These are phyloP conservation scores for Drosophila asahinai DNA, from an alignment of 1,140 invertebrate species.

Conservation along the genomic window DNA sequence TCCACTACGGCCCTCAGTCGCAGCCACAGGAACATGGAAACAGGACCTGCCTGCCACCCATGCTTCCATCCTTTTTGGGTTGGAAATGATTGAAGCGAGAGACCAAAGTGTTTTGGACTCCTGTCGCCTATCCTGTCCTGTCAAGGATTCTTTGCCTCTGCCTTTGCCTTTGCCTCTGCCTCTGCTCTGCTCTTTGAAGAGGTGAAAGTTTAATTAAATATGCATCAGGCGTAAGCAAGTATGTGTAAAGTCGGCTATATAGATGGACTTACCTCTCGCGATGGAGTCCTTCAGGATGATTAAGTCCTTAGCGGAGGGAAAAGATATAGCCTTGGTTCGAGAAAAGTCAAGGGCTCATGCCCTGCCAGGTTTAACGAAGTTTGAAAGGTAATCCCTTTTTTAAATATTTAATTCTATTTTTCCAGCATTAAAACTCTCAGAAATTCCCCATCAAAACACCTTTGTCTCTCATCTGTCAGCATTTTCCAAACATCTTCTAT, in stretches of 20 bases:
- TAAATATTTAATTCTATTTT: too few species aligned
- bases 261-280: neutral
- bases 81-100: slow-evolving; percentile 34
- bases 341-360: too few species aligned
- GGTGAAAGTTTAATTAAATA: slow-evolving; percentile 80
- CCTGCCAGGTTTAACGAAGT: too few species aligned
- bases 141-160: slow-evolving; percentile 39
- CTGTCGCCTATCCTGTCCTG: slow-evolving; percentile 17
- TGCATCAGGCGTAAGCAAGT: slow-evolving; percentile 53
- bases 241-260: slow-evolving; percentile 10
- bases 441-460: too few species aligned
- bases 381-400: too few species aligned
- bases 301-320: too few species aligned
- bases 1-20: neutral
- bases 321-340: too few species aligned
- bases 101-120: slow-evolving; percentile 60
- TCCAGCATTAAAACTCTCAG: too few species aligned
- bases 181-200: slow-evolving; percentile 25
- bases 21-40: slow-evolving; percentile 5
- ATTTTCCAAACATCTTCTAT: too few species aligned
- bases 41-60: neutral
- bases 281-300: neutral
- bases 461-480: too few species aligned
- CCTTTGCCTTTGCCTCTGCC: slow-evolving; percentile 11
- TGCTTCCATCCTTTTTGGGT: neutral